Percentiles rank a stretch among this genome's conserved stretches.
Evolutionary conservation across 2,113 vertebrate species (phyloP).

Genomic region (Cinclus mexicanus): DNA sequence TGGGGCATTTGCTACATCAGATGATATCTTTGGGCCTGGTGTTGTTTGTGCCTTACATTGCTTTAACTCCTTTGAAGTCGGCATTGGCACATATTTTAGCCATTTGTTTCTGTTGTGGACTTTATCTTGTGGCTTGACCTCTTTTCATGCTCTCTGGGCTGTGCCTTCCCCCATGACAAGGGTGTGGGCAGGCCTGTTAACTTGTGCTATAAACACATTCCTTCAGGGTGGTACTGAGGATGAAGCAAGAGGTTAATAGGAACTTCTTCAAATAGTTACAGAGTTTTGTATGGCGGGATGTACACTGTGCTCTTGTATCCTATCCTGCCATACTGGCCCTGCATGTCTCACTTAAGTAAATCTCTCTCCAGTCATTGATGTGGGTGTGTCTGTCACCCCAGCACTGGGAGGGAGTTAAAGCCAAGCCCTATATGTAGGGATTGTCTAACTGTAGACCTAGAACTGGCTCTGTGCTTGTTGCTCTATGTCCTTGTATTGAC

Average conservation of each 20-base stretch:
- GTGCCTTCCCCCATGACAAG: slow-evolving; percentile 44
- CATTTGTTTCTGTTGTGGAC: background rate
- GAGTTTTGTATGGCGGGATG: slow-evolving; percentile 9
- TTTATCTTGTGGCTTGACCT: slow-evolving; percentile 44
- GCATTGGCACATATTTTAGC: background rate
- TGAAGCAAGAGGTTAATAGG: slow-evolving; percentile 64
- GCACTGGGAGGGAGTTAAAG: background rate
- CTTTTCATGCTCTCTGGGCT: slow-evolving; percentile 39
- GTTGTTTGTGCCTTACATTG: background rate
- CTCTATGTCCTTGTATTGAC: background rate
- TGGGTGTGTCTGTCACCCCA: slow-evolving; percentile 24
- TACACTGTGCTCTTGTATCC: background rate
- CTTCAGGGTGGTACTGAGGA: slow-evolving; percentile 46
- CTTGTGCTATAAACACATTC: slow-evolving; percentile 63
- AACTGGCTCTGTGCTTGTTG: background rate
- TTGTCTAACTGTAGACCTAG: slow-evolving; percentile 17
- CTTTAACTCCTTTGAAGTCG: background rate
- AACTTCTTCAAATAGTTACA: slow-evolving; percentile 54
- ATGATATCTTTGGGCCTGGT: background rate
- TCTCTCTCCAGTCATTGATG: slow-evolving; percentile 24
- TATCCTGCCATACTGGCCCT: slow-evolving; percentile 43
- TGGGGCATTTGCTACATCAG: background rate
- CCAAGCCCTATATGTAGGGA: background rate
- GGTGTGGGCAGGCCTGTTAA: slow-evolving; percentile 53
- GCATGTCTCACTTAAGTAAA: slow-evolving; percentile 25